Base-by-base conservation (phyloP, 64 coral and sea anemone species). In the Anthopleura sola region DNA sequence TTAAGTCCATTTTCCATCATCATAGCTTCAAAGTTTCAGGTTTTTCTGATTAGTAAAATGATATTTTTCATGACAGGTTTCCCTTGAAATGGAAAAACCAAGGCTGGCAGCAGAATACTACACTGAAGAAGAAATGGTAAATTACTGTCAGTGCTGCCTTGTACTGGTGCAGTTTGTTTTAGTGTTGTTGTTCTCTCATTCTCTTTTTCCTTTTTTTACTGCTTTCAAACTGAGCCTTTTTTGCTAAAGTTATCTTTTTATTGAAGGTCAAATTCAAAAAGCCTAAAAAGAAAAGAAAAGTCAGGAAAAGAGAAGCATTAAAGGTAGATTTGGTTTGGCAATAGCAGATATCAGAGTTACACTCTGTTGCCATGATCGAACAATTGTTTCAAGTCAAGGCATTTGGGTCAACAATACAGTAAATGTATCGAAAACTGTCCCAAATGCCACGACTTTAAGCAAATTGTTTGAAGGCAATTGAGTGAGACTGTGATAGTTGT, bases 111-210 rank as follows among this genome's bases (percentile, higher is more conserved):
- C 75, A 13, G 97, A 99, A 47, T 99, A 99, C 26, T 99, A 99
- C 62, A 95, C 97, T 13, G 85, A 95, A 79, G 90, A 99, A 49
- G 97, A 99, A 99, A 99, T 99, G 97, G 97, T 94, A 90, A 85
- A 49, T 3, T 36, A 31, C 31, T 54, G n/a, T 0, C 38, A 49
- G 14, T 36, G 16, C 31, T 54, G n/a, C 2, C 38, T 81, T 40
- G 37, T 0, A 23, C 14, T 31, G 3, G 13, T 50, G 20, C 21
- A 36, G 11, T 16, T 78, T 36, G 21, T 12, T 18, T 21, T 28
- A 49, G 40, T 66, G 33, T 11, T 46, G 15, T 36, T 81, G 68
- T n/a, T 55, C 20, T 21, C 20, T 9, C 15, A 14, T 58, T 58
- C 55, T 58, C 55, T 3, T 19, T 58, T 58, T 58, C 2, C 55